These are phyloP conservation scores for Eretmocerus hayati DNA, from an alignment of 2,888 invertebrate genomes.

Conservation along the genomic window DNA sequence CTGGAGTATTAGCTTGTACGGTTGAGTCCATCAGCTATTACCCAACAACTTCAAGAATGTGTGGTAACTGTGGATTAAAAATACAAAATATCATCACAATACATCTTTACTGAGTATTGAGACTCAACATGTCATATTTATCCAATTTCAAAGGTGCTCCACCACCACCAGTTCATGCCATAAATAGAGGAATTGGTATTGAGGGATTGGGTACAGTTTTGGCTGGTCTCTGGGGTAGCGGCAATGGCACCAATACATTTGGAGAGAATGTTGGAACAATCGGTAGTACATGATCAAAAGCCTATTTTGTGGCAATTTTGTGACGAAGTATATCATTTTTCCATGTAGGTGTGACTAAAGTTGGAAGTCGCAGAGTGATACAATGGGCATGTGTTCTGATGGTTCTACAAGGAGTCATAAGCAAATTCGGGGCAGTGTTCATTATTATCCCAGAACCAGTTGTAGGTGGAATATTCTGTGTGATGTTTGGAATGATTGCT, in stretches of 20 bases:
- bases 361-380: slow-evolving; percentile 72
- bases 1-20: slow-evolving; percentile 71
- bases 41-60: slow-evolving; percentile 81
- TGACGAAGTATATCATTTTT: background rate
- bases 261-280: slow-evolving; percentile 88
- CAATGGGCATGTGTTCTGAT: slow-evolving; percentile 69
- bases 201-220: slow-evolving; percentile 80
- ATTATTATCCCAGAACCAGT: slow-evolving; percentile 76
- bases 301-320: background rate
- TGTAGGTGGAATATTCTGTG: slow-evolving; percentile 73
- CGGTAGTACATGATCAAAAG: slow-evolving; percentile 44
- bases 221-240: slow-evolving; percentile 79
- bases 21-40: slow-evolving; percentile 84
- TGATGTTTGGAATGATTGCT: slow-evolving; percentile 77
- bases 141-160: slow-evolving; percentile 56
- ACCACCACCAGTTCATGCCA: slow-evolving; percentile 77
- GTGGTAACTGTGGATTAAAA: slow-evolving; percentile 48
- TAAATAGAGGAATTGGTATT: slow-evolving; percentile 78
- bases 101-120: background rate
- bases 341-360: slow-evolving; percentile 49
- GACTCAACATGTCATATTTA: background rate
- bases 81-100: background rate
- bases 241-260: slow-evolving; percentile 83
- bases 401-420: slow-evolving; percentile 67
- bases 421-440: slow-evolving; percentile 72